Base-by-base conservation (phyloP, 2,888 invertebrate species). In the Nemotelus nigrinus region DNA sequence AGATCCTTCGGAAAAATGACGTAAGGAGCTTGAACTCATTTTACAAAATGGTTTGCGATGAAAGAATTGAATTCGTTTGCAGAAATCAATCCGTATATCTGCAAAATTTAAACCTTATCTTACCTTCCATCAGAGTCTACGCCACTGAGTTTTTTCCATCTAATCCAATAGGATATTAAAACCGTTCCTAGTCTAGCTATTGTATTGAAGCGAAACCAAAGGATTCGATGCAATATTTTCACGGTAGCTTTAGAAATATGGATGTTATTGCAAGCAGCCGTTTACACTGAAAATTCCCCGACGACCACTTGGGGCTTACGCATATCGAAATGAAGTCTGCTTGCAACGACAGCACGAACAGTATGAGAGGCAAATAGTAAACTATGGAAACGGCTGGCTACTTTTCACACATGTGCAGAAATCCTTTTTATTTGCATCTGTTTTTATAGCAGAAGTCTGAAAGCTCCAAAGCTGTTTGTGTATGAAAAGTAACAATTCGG, bases 231-330 rank as follows among this genome's bases (percentile, higher is more conserved):
- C 72, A 72, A 72, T 58, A 57, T 57, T 71, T 55, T 41, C 39
- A 41, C 72, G 10, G n/a, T 39, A 58, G 55, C 55, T 43, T 53
- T 55, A 53, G 53, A 44, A 70, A 70, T 55, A 53, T 71, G 71
- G 43, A 44, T 57, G 55, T 74, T 74, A 74, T 74, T 60, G 60
- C 60, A 74, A 57, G 63, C 45, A 4, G 5, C 60, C 74, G 48
- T 63, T 60, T 60, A 60, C 48, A 48, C 48, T 41, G 25, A 48
- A 74, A 74, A 60, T 74, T 74, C 74, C 60, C 74, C 63, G 63
- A 74, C 63, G 74, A 63, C 74, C 74, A 60, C 41, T 74, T 74
- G 74, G 72, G 74, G 41, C n/a, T 60, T 63, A 74, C 74, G 74
- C 74, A 74, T 60, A 63, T 74, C 50, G 63, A 74, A 74, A 55